These are phyloP conservation scores for Troides aeacus DNA, from an alignment of 2,888 invertebrate genomes.

Conservation along the genomic window DNA sequence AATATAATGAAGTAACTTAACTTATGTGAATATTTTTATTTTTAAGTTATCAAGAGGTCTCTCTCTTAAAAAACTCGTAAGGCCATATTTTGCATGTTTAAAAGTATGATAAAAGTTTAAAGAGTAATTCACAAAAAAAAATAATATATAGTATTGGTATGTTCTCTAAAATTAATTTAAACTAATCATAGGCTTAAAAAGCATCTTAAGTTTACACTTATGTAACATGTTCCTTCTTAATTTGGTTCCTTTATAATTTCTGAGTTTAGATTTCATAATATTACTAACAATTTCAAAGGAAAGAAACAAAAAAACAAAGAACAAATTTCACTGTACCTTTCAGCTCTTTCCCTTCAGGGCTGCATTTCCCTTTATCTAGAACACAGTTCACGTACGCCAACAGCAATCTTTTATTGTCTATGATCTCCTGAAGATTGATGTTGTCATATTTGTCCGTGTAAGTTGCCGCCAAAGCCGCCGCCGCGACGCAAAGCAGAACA, in stretches of 20 bases:
- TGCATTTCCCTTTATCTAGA: constrained; percentile 82
- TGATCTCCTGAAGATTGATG: constrained; percentile 83
- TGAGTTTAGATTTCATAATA: neutral
- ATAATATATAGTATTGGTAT: too few relatives aligned
- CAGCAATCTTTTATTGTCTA: constrained; percentile 83
- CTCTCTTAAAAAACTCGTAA: too few relatives aligned
- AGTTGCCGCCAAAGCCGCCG: constrained; percentile 45
- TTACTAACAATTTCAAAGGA: neutral
- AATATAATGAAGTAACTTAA: neutral
- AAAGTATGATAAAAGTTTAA: too few relatives aligned
- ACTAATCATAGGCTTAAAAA: too few relatives aligned
- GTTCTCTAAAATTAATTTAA: too few relatives aligned
- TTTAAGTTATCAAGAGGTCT: neutral
- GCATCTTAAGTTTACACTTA: too few relatives aligned
- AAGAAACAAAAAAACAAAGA: neutral
- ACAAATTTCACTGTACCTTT: constrained; percentile 77
- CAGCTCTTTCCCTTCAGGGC: constrained; percentile 84
- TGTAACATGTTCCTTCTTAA: too few relatives aligned
- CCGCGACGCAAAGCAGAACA: constrained; percentile 44
- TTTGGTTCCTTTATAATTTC: neutral
- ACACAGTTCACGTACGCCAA: constrained; percentile 84
- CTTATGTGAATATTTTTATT: neutral
- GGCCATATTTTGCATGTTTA: too few relatives aligned
- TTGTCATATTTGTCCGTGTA: constrained; percentile 86
- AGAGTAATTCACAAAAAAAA: too few relatives aligned